phyloP scores from a whole-genome alignment of 2,113 vertebrate genomes.

The Psilopogon haemacephalus region DNA sequence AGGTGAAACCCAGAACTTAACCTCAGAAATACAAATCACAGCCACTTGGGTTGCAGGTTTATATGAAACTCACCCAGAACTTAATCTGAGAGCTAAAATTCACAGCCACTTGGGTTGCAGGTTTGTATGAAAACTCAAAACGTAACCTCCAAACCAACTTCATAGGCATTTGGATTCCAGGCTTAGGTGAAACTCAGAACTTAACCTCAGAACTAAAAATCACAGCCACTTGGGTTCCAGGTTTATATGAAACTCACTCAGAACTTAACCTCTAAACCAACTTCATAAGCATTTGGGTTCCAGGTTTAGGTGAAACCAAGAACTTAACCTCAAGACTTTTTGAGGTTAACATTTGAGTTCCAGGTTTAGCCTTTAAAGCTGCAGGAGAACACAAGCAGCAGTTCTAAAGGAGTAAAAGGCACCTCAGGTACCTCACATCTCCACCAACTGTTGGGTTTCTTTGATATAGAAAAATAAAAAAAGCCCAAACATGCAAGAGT shows the following conservation, averaged over 20 bases:
- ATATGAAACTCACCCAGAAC: background rate
- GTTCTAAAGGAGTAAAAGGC: background rate
- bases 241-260: background rate
- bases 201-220: background rate
- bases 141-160: background rate
- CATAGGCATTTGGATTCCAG: background rate
- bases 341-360: background rate
- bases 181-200: background rate
- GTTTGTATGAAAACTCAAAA: background rate
- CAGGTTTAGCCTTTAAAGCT: background rate
- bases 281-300: background rate
- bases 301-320: background rate
- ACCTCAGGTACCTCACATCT: background rate
- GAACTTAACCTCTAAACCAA: background rate
- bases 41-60: background rate
- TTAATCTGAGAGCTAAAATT: background rate
- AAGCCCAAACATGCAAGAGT: background rate
- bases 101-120: background rate
- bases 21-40: too few relatives aligned
- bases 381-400: background rate
- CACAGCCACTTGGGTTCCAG: background rate
- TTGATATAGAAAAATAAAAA: background rate
- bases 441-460: background rate
- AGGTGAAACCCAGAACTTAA: background rate
- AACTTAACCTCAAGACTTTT: background rate